Evolutionary conservation across 2,113 vertebrate genomes (phyloP), one percentile per base, ranked within the genome.

Genomic region (Aldabrachelys gigantea): DNA sequence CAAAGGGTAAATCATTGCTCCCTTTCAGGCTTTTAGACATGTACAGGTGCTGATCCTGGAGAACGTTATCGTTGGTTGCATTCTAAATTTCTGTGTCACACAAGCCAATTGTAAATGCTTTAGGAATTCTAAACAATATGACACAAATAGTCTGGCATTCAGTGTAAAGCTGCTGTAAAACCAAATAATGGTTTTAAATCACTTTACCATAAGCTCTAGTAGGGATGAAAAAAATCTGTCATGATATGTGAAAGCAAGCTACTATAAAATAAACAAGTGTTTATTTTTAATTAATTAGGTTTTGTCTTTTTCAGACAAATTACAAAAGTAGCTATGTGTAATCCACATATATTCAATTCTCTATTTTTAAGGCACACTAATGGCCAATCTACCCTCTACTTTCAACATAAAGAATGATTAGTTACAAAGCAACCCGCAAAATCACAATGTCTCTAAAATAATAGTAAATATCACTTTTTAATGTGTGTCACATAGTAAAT

Each of bases 331-430:
- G 89, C 80, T 92, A 27, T 79, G 86, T 12, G 38, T 44, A 92
- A 78, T 62, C 29, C 54, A 88, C 85, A 82, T 88, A 87, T 84
- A 95, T 88, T 95, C 87, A 95, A 89, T 80, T 50, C 82, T 97
- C 88, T 90, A 81, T 89, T 96, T 97, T 96, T 57, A 84, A 80
- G 89, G 96, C 91, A 96, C 87, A 91, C 79, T 96, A 93, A 89
- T 94, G 93, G 85, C 35, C 0, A 1, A 91, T 53, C 92, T 84
- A 57, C 91, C 96, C 93, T 92, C 91, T 96, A 96, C 94, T 87
- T 84, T 93, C 6, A 96, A 50, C 92, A 98, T 80, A 96, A 93
- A 91, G 95, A 97, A 97, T 90, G 95, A 96, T 85, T 98, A 95
- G 91, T 96, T 85, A 96, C 90, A 83, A 89, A 96, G 93, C 80